These are phyloP conservation scores for Carassius carassius DNA, from an alignment of 2,113 vertebrate species.

Conservation along the genomic window DNA sequence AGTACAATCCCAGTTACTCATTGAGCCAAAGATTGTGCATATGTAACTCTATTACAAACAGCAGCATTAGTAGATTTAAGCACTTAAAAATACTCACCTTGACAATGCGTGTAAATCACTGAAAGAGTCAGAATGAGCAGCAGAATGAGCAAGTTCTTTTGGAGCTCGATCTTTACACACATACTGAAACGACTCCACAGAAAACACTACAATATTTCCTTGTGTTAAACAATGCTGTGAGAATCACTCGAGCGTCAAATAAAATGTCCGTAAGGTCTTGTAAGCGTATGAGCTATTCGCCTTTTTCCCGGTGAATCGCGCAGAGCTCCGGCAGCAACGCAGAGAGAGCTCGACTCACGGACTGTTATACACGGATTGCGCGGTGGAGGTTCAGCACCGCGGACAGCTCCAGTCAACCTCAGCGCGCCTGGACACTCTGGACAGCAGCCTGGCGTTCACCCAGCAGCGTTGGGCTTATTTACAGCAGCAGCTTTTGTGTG, in stretches of 20 bases:
- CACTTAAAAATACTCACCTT: constrained; percentile 69
- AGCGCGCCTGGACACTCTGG: constrained; percentile 47
- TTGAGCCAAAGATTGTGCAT: not conserved
- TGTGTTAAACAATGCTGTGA: constrained; percentile 62
- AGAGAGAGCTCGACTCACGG: not conserved
- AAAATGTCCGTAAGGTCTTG: constrained; percentile 18
- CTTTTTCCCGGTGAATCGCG: not conserved
- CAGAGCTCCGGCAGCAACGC: not conserved
- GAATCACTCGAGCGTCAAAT: constrained; percentile 35
- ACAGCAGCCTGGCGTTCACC: constrained; percentile 31
- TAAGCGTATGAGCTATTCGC: not conserved
- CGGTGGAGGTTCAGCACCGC: constrained; percentile 72
- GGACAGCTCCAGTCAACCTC: constrained; percentile 86
- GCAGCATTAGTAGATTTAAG: not conserved
- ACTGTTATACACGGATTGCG: constrained; percentile 62
- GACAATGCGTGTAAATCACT: constrained; percentile 56
- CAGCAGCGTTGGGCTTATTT: not conserved
- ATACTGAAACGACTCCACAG: constrained; percentile 66
- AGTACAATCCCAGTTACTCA: not conserved
- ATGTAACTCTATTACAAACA: not conserved
- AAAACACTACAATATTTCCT: constrained; percentile 64
- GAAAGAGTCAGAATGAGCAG: constrained; percentile 61
- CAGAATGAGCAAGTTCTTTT: constrained; percentile 59
- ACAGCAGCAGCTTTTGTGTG: constrained; percentile 22
- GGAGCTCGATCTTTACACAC: constrained; percentile 56